A percentile compares a stretch with the other conserved stretches of the same genome.
Evolutionary conservation across 2,888 invertebrate species (phyloP).

Genomic region (Tenthredo distinguenda): DNA sequence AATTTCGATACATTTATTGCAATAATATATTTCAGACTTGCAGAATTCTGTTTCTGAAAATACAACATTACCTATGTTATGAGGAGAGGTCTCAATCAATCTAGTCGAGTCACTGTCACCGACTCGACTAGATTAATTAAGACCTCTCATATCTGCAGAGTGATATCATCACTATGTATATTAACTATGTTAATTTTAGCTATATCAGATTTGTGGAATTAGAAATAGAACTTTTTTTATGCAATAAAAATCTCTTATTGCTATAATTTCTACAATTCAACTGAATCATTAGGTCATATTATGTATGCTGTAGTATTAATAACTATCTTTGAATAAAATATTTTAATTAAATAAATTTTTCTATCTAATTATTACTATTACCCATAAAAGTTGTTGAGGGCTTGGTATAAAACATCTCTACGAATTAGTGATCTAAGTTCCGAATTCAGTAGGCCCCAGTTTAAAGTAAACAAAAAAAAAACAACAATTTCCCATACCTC

Average conservation of each 20-base stretch:
- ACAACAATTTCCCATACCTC: neutral
- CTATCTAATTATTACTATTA: neutral
- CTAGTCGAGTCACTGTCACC: too few relatives aligned
- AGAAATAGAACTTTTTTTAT: neutral
- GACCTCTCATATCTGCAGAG: too few relatives aligned
- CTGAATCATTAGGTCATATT: neutral
- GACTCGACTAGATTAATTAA: too few relatives aligned
- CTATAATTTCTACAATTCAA: neutral
- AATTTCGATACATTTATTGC: neutral
- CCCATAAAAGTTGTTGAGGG: neutral
- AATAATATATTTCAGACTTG: neutral
- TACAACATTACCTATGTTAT: neutral
- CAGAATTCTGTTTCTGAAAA: neutral
- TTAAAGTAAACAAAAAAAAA: neutral
- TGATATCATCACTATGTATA: neutral
- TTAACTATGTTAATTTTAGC: neutral
- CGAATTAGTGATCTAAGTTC: neutral
- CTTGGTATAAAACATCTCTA: neutral
- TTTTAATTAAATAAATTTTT: constrained; percentile 3
- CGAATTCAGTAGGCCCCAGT: neutral
- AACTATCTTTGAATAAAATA: constrained; percentile 33
- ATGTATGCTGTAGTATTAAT: constrained; percentile 9
- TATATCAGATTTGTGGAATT: neutral
- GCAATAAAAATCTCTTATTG: neutral
- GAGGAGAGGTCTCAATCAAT: too few relatives aligned